Evolutionary conservation across 2,113 vertebrate species (phyloP).

Genomic region (Myrmophylax atrothorax): DNA sequence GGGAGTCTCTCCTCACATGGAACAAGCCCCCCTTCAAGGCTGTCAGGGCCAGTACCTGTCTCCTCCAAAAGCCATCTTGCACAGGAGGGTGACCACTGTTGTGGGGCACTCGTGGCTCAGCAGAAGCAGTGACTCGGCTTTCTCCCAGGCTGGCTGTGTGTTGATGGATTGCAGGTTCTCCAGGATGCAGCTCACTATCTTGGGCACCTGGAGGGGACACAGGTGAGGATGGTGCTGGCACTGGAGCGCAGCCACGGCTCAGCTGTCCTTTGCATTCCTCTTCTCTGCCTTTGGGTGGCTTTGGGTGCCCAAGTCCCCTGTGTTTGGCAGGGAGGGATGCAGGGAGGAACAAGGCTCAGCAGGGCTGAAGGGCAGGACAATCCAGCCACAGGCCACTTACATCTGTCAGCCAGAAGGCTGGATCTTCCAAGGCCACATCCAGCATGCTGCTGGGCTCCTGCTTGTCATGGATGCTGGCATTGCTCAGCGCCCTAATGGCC

Average conservation of each 20-base stretch:
- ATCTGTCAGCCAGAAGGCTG: not conserved
- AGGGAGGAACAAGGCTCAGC: not conserved
- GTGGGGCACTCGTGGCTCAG: rapidly evolving
- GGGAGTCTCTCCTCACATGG: not conserved
- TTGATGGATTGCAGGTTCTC: rapidly evolving
- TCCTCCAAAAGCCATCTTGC: not conserved
- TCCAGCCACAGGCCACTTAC: not conserved
- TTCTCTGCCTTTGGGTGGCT: rapidly evolving
- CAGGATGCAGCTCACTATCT: not conserved
- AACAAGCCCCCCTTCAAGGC: not conserved
- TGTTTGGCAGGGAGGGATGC: not conserved
- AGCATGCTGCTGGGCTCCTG: not conserved
- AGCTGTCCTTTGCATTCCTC: not conserved
- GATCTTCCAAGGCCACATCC: not conserved
- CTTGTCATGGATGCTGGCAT: not conserved
- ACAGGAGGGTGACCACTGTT: not conserved
- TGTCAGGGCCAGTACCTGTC: not conserved
- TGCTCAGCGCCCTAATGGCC: not conserved
- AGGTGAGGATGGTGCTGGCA: not conserved
- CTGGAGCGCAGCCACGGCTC: not conserved
- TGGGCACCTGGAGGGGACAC: not conserved
- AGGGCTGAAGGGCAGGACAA: not conserved
- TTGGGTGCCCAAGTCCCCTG: not conserved
- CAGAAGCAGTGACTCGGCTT: not conserved
- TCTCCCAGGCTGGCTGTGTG: rapidly evolving